These are phyloP conservation scores for Mesochorus sp. DNA, from an alignment of 2,888 invertebrate genomes.

Conservation along the genomic window DNA sequence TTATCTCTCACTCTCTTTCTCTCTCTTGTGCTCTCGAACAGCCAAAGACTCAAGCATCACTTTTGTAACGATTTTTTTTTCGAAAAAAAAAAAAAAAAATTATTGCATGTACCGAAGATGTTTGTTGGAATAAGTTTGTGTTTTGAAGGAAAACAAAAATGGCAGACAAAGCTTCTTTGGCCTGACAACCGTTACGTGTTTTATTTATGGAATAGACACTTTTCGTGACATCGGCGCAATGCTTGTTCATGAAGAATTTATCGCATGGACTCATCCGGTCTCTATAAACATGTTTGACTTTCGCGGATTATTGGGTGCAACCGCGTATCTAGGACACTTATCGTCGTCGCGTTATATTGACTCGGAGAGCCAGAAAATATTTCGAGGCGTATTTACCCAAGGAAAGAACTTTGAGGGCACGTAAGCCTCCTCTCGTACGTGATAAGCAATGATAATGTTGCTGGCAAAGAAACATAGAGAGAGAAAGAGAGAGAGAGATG, in stretches of 20 bases:
- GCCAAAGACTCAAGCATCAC: constrained; percentile 26
- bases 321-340: constrained; percentile 17
- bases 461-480: too few relatives aligned
- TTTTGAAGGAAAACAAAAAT: constrained; percentile 6
- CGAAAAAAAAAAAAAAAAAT: constrained; percentile 15
- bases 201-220: neutral
- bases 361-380: too few relatives aligned
- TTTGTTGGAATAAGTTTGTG: constrained; percentile 17
- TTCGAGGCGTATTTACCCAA: constrained; percentile 20
- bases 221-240: neutral
- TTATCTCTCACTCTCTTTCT: neutral
- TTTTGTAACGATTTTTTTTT: constrained; percentile 42
- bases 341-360: constrained; percentile 44
- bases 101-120: neutral
- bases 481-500: too few relatives aligned
- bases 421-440: neutral
- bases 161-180: constrained; percentile 13
- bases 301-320: too few relatives aligned
- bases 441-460: constrained; percentile 25
- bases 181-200: constrained; percentile 20
- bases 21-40: neutral
- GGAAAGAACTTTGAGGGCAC: neutral
- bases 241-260: constrained; percentile 17
- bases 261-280: constrained; percentile 34
- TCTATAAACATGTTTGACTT: neutral